These are phyloP conservation scores for Spodoptera frugiperda DNA, from an alignment of 1,140 invertebrate genomes.

Conservation along the genomic window DNA sequence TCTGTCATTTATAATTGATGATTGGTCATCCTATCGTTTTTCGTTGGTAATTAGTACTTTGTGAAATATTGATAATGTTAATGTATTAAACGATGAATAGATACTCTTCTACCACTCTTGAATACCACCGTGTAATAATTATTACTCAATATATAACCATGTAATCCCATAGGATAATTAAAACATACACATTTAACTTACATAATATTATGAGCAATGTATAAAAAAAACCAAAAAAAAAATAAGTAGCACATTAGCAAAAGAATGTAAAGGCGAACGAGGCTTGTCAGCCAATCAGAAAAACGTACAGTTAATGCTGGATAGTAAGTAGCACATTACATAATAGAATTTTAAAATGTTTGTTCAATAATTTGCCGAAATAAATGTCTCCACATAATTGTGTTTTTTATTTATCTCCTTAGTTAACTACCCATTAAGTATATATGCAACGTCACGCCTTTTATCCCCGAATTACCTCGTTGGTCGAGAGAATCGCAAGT, in stretches of 20 bases:
- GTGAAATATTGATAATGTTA: not conserved
- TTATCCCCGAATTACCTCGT: too few relatives aligned
- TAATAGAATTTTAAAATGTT: constrained; percentile 28
- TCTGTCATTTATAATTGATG: not conserved
- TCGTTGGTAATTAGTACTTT: not conserved
- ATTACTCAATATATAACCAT: not conserved
- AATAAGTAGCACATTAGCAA: too few relatives aligned
- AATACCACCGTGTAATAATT: not conserved
- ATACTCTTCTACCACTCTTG: constrained; percentile 10
- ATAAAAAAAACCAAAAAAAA: too few relatives aligned
- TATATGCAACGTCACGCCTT: too few relatives aligned
- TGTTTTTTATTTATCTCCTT: not conserved
- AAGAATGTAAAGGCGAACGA: constrained; percentile 3
- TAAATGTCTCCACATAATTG: constrained; percentile 25
- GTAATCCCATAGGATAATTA: constrained; percentile 1
- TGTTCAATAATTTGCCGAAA: constrained; percentile 27
- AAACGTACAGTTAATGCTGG: constrained; percentile 1
- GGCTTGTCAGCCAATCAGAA: not conserved
- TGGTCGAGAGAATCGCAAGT: too few relatives aligned
- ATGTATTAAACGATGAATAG: not conserved
- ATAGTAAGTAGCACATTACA: constrained; percentile 18
- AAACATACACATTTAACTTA: not conserved
- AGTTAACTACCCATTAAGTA: too few relatives aligned
- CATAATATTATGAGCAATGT: not conserved
- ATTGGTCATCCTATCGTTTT: not conserved